Evolutionary conservation across 2,113 vertebrate genomes (phyloP), one percentile per base, ranked within the genome.

Genomic region (Ciconia maguari): DNA sequence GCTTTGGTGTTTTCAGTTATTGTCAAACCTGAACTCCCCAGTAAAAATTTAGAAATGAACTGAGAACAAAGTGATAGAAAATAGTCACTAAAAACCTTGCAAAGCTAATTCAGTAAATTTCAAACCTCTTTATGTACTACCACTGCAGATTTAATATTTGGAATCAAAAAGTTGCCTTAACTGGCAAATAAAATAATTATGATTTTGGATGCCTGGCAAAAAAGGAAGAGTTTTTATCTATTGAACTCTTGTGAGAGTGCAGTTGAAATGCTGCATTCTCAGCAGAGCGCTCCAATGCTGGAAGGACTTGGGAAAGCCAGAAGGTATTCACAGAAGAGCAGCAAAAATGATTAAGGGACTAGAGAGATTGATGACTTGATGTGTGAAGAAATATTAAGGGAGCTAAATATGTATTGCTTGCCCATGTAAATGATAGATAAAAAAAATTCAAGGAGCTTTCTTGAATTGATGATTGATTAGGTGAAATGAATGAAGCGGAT

Each of bases 391-490:
- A 87, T 71, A 94, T 64, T 12, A 30, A 65, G 60, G 68, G 44
- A 90, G 32, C 34, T 64, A 61, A 95, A 95, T 89, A 46, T 54
- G 60, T 70, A 55, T 64, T 30, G 13, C 64, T 95, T 62, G 42
- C 54, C 75, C 36, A 10, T n/a, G 61, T 19, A 54, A 96, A 83
- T 89, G 89, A 91, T 54, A 88, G 87, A 61, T 77, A 71, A 61
- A 80, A 71, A 89, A 79, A 75, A 46, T 54, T 57, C 69, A 75
- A 68, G 65, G 57, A 93, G 69, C 60, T 85, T 66, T 91, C 61
- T 34, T 8, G 76, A 87, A 80, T 14, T 90, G 32, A 49, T 83
- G 85, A 95, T 92, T 87, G 90, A 96, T 91, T 66, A 46, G 62
- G 30, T n/a, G 49, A 83, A 72, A 69, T 13, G 72, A 82, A 82